These are phyloP conservation scores for Ectropis grisescens DNA, from an alignment of 1,140 invertebrate genomes.

Conservation along the genomic window DNA sequence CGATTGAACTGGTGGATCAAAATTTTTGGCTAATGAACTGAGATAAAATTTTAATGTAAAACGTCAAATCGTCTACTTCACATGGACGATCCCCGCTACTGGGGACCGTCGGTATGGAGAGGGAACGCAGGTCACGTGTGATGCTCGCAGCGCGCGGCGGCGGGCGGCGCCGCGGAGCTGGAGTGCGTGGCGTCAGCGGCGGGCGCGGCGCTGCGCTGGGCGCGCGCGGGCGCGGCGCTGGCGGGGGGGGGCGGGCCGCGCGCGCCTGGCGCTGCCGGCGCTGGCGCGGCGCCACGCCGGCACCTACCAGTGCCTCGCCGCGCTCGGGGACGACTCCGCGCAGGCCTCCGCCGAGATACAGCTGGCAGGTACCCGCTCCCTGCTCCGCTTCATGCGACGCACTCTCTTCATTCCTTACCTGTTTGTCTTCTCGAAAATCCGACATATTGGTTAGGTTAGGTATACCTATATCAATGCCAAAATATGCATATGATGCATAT, in stretches of 20 bases:
- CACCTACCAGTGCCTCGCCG: conserved; percentile 86
- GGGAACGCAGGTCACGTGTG: neutral
- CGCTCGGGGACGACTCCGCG: conserved; percentile 74
- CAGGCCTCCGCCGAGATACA: conserved; percentile 80
- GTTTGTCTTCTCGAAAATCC: no score
- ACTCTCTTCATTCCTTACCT: no score
- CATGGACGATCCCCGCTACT: no score
- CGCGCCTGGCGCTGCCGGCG: conserved; percentile 73
- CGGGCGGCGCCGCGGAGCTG: conserved; percentile 39
- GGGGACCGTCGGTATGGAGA: neutral
- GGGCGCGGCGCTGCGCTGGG: conserved; percentile 78
- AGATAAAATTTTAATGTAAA: no score
- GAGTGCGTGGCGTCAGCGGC: conserved; percentile 78
- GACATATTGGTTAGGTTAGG: no score
- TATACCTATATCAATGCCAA: no score
- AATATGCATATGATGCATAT: no score
- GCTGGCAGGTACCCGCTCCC: conserved; percentile 75
- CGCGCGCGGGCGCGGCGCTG: conserved; percentile 77
- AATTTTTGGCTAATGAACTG: no score
- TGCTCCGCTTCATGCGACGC: no score
- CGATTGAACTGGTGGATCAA: no score
- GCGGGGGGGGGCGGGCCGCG: conserved; percentile 62
- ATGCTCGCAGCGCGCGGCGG: conserved; percentile 30
- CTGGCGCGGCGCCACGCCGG: conserved; percentile 80
- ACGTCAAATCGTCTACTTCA: no score